Conservation (phyloP, 2,797 vertebrate species). For the Characodon lateralis region DNA sequence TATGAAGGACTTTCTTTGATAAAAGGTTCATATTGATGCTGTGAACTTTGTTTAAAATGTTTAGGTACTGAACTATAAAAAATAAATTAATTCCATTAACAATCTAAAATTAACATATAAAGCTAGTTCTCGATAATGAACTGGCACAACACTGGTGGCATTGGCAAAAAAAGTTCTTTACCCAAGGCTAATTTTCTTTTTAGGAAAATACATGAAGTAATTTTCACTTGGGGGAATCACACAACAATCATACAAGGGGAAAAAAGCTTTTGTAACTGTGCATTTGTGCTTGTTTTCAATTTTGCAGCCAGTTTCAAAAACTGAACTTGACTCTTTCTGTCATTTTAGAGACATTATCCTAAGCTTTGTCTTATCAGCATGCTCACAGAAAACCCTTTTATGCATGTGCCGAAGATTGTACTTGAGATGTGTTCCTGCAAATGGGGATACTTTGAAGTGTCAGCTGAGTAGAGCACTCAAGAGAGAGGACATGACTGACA, state of each 20-base stretch:
- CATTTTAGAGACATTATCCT: not conserved
- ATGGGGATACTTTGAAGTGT: slow-evolving; percentile 4
- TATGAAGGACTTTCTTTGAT: not conserved
- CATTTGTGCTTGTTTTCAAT: not conserved
- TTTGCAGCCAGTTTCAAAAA: not conserved
- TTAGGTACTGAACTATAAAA: not conserved
- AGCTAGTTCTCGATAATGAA: not conserved
- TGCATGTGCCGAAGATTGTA: not conserved
- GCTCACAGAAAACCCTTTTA: not conserved
- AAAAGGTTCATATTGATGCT: not conserved
- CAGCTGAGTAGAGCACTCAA: not conserved
- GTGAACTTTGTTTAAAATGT: not conserved
- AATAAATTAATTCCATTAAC: not conserved
- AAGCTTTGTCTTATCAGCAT: not conserved
- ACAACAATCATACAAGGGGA: not conserved
- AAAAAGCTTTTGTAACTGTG: not conserved
- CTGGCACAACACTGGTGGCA: not conserved
- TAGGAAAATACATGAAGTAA: not conserved
- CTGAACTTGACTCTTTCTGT: not conserved
- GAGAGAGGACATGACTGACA: slow-evolving; percentile 3
- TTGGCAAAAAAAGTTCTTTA: not conserved
- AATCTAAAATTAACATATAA: not conserved
- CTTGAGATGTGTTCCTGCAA: not conserved
- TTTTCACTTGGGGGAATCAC: not conserved
- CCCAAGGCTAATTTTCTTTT: not conserved